Evolutionary conservation across 2,888 invertebrate species (phyloP), one percentile per base, ranked within the genome.

Genomic region (Tenthredo mesomela): DNA sequence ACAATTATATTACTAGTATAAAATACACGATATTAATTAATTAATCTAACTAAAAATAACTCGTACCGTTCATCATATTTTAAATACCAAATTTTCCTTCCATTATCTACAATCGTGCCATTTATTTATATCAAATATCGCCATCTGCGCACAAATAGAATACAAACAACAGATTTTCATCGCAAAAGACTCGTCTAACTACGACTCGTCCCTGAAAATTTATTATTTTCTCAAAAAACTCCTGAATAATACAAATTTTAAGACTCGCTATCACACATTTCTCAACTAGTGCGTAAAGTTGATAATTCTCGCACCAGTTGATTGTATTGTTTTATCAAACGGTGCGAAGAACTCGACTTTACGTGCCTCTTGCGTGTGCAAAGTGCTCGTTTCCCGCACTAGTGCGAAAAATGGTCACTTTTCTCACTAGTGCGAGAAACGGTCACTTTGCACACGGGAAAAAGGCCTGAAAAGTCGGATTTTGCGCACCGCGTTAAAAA

Each of bases 11-110:
- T 50, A 47, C 37, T 77, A 50, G 10, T 50, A 50, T 50, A 77
- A 15, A 77, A 50, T 77, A 29, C 37, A 77, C 71, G 71, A 73
- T 73, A 73, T 73, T 37, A 70, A 73, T 73, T 37, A 70, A 73
- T 73, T 73, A 77, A 29, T 25, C 73, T 47, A n/a, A 43, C 5
- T 15, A 7, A 73, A 25, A 1, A n/a, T 73, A 37, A 37, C 15
- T 70, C 70, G 37, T n/a, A 40, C 43, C 21, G 4, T 40, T 33
- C 2, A 37, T 70, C 6, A 67, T 29, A 67, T 0, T 1, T 67
- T 33, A 33, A 33, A 33, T 33, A 33, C 67, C 33, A 18, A 67
- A 33, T 9, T 15, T 7, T 15, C 18, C 29, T 67, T 6, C n/a
- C n/a, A 67, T 37, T 33, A 67, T 50, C 15, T 50, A 50, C 0